Conservation (phyloP, 2,797 vertebrate species). For the Sebastes baramenuke region DNA sequence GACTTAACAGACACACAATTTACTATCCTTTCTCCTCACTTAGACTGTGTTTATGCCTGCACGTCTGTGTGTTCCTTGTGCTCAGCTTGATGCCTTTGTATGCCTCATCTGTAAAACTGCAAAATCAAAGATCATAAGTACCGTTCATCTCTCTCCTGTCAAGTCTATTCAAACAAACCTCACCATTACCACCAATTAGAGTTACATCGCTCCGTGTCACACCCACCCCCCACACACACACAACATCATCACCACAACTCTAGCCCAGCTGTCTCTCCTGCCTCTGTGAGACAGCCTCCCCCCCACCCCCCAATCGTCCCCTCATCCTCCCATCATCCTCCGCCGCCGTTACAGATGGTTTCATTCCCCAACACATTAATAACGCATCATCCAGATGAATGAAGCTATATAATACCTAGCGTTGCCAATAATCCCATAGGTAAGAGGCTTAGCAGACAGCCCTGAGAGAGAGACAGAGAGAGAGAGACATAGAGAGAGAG, state of each 20-base stretch:
- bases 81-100: slow-evolving; percentile 36
- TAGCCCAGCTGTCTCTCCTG: slow-evolving; percentile 3
- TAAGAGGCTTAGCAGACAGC: slow-evolving; percentile 78
- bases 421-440: slow-evolving; percentile 78
- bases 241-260: not conserved
- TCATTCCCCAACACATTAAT: slow-evolving; percentile 76
- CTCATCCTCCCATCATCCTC: slow-evolving; percentile 54
- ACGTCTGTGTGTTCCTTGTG: slow-evolving; percentile 20
- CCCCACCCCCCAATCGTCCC: not conserved
- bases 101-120: slow-evolving; percentile 45
- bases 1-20: slow-evolving; percentile 4
- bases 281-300: not conserved
- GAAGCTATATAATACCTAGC: slow-evolving; percentile 76
- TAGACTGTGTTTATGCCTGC: not conserved
- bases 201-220: slow-evolving; percentile 2
- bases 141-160: slow-evolving; percentile 36
- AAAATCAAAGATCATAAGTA: slow-evolving; percentile 54
- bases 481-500: not conserved
- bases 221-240: not conserved
- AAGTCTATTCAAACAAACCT: slow-evolving; percentile 43
- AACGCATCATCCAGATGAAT: slow-evolving; percentile 80
- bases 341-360: slow-evolving; percentile 68
- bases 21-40: not conserved
- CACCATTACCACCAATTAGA: slow-evolving; percentile 50
- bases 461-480: slow-evolving; percentile 45